Percentiles rank a stretch among this genome's conserved stretches.
Conservation (phyloP, 2,797 vertebrate species). For the Eurystomus glaucurus region DNA sequence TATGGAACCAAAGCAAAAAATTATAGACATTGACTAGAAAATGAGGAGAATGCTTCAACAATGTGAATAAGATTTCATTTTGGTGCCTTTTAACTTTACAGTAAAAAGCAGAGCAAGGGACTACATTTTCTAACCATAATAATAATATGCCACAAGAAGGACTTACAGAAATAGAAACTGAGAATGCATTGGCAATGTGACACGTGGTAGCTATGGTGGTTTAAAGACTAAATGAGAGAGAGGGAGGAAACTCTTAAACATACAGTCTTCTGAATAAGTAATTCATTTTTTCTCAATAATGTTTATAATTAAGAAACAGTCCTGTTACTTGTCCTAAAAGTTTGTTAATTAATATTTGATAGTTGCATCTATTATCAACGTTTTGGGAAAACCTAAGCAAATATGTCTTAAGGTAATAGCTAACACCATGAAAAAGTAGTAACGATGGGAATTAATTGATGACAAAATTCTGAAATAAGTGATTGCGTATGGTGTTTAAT, state of each 20-base stretch:
- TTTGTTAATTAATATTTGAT: neutral
- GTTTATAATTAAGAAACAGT: neutral
- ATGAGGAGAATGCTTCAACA: neutral
- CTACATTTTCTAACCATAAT: neutral
- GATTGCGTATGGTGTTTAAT: neutral
- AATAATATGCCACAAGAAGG: neutral
- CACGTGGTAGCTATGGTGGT: rapidly evolving
- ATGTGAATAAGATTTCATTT: neutral
- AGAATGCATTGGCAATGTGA: neutral
- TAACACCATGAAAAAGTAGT: neutral
- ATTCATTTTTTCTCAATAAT: neutral
- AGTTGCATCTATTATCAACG: neutral
- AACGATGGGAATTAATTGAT: neutral
- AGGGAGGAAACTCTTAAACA: neutral
- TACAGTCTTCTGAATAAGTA: neutral
- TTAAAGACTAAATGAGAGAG: neutral
- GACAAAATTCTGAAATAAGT: neutral
- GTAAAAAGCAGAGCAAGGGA: neutral
- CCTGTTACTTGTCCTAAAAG: neutral
- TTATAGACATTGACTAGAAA: neutral
- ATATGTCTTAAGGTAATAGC: neutral
- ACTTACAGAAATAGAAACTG: neutral
- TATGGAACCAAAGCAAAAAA: neutral
- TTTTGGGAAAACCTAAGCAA: neutral
- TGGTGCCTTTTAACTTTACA: neutral